Percentiles rank a stretch among this genome's conserved stretches.
Conservation (phyloP, 30 jellyfish, hydroid and myxozoan genomes). For the Chrysaora quinquecirrha region DNA sequence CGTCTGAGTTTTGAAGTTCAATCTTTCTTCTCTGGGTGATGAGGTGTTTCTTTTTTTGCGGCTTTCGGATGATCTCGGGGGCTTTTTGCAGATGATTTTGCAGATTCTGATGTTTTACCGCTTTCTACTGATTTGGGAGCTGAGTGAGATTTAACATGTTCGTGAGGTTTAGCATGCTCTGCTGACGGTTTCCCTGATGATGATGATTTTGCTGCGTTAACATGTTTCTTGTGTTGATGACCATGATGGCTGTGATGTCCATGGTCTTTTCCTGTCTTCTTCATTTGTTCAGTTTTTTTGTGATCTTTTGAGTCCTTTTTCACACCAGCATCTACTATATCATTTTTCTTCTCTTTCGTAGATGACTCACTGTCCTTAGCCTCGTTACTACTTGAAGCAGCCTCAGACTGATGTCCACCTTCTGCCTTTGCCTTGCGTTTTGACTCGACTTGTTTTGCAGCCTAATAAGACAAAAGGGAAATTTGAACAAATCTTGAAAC, state of each 20-base stretch:
- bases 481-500: too few relatives aligned
- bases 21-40: slow-evolving; percentile 7
- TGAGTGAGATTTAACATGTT: not conserved
- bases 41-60: slow-evolving; percentile 6
- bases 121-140: not conserved
- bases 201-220: slow-evolving; percentile 7
- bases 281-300: slow-evolving; percentile 11
- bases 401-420: slow-evolving; percentile 23
- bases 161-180: not conserved
- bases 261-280: slow-evolving; percentile 27
- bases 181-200: not conserved
- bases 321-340: slow-evolving; percentile 16
- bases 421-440: slow-evolving; percentile 49
- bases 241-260: slow-evolving; percentile 27
- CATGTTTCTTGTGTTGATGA: slow-evolving; percentile 17
- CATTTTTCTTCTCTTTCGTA: not conserved
- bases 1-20: not conserved
- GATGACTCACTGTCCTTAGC: slow-evolving; percentile 1
- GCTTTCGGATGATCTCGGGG: slow-evolving; percentile 23
- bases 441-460: slow-evolving; percentile 33
- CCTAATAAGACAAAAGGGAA: slow-evolving; percentile 11
- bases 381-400: not conserved
- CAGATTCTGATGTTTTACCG: not conserved
- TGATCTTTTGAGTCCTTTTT: slow-evolving; percentile 34
- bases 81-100: slow-evolving; percentile 8